Evolutionary conservation across 2,113 vertebrate species (phyloP).

Genomic region (Tenrec ecaudatus): DNA sequence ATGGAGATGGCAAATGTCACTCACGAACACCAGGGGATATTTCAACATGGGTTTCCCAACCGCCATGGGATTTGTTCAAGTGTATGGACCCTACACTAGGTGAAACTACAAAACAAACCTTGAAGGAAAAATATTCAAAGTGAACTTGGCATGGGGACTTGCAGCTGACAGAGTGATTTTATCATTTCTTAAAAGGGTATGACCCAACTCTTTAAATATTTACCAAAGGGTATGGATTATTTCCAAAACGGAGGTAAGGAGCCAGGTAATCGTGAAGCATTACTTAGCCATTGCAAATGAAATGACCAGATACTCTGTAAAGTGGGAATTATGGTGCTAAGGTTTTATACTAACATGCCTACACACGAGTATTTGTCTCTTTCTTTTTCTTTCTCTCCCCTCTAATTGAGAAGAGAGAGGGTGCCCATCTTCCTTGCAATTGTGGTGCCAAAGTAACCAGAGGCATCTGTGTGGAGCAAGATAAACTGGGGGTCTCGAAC

Average conservation of each 20-base stretch:
- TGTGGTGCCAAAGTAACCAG: neutral
- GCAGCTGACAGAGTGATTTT: neutral
- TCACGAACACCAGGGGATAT: neutral
- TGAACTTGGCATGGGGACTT: neutral
- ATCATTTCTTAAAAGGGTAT: neutral
- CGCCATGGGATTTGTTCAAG: neutral
- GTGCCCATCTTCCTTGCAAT: neutral
- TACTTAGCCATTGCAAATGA: slow-evolving; percentile 30
- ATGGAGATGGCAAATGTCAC: neutral
- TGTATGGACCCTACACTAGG: neutral
- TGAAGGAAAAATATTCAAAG: neutral
- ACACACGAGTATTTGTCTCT: neutral
- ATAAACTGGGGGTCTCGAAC: neutral
- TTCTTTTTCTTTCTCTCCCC: neutral
- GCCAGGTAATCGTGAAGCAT: slow-evolving; percentile 44
- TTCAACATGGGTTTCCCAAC: neutral
- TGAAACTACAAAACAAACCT: neutral
- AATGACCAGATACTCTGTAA: slow-evolving; percentile 51
- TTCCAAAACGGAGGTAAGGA: slow-evolving; percentile 54
- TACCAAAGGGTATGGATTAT: slow-evolving; percentile 11
- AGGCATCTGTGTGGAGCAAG: neutral
- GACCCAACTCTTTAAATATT: slow-evolving; percentile 1
- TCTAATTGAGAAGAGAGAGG: neutral
- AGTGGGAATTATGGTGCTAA: slow-evolving; percentile 29
- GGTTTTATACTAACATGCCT: slow-evolving; percentile 24